Evolutionary conservation across 1,140 invertebrate genomes (phyloP), one percentile per base, ranked within the genome.

Genomic region (Zeugodacus cucurbitae): DNA sequence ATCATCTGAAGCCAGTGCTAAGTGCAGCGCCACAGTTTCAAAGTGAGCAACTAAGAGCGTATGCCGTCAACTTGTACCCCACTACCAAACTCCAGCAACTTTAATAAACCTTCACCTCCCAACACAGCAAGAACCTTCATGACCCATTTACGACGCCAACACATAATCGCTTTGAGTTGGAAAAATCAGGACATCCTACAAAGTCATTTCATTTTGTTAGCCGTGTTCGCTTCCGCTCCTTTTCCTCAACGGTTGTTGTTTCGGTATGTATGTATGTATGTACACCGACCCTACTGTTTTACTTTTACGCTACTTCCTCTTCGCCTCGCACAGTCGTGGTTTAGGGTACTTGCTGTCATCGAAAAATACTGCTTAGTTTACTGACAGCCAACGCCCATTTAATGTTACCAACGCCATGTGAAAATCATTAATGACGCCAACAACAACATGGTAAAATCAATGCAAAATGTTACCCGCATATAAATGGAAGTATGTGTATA

Each of bases 121-220:
- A 29, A 32, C 26, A 32, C 29, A 37, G 11, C 32, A 34, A 37
- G 32, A 70, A 37, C 34, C 32, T 37, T 70, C 67, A 37, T 41
- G 34, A 70, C 32, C 67, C 32, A 37, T 41, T 70, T 70, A 70
- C 14, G 32, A 17, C 29, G 67, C 5, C 67, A 70, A 34, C 67
- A 70, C 14, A 14, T 20, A 70, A 70, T 34, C 67, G 32, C 67
- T 70, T 70, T 70, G 67, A 70, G 32, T 37, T 20, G 34, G 32
- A 20, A 70, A 70, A 70, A 70, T 70, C 67, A 70, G 67, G 67
- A 32, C 67, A 70, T 70, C 14, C 67, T 70, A 41, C 34, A 70
- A 70, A 70, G 67, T 70, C 67, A 37, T 70, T 70, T 37, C 67
- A 70, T 70, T 70, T 70, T 70, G 67, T 41, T 70, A 37, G 67